Conservation (phyloP, 1,140 invertebrate species). For the Papilio polyxenes region DNA sequence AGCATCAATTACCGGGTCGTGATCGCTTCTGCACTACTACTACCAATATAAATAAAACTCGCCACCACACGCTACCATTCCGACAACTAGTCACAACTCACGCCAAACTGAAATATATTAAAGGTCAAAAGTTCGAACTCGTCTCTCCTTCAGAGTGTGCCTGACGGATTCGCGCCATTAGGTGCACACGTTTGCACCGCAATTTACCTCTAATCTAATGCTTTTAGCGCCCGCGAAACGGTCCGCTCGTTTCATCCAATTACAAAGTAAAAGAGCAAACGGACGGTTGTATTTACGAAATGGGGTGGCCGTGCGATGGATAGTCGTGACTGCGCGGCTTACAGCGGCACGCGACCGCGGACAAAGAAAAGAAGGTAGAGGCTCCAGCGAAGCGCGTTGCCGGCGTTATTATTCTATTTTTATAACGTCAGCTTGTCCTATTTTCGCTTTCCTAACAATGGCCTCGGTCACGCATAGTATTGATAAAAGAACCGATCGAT, state of each 20-base stretch:
- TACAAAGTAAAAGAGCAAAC: slow-evolving; percentile 46
- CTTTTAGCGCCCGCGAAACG: slow-evolving; percentile 38
- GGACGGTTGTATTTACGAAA: slow-evolving; percentile 47
- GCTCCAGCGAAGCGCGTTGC: slow-evolving; percentile 54
- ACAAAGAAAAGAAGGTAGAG: slow-evolving; percentile 47
- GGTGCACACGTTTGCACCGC: slow-evolving; percentile 40
- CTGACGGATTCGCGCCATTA: slow-evolving; percentile 44
- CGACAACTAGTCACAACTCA: slow-evolving; percentile 54
- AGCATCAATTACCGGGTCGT: slow-evolving; percentile 77
- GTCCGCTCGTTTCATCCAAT: slow-evolving; percentile 45
- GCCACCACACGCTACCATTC: slow-evolving; percentile 57
- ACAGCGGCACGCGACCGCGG: slow-evolving; percentile 60
- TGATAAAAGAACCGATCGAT: slow-evolving; percentile 66
- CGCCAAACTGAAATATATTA: slow-evolving; percentile 71
- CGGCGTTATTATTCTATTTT: slow-evolving; percentile 66
- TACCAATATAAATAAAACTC: slow-evolving; percentile 74
- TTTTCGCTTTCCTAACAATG: slow-evolving; percentile 76
- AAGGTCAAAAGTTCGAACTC: slow-evolving; percentile 71
- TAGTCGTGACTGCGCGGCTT: slow-evolving; percentile 60
- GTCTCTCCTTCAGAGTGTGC: slow-evolving; percentile 58
- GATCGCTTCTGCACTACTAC: slow-evolving; percentile 75
- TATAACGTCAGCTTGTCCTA: slow-evolving; percentile 57
- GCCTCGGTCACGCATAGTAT: slow-evolving; percentile 70
- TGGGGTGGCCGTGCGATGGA: slow-evolving; percentile 47
- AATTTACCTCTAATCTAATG: slow-evolving; percentile 37